Evolutionary conservation across 1,140 invertebrate genomes (phyloP), one percentile per base, ranked within the genome.

Genomic region (Diabrotica undecimpunctata): DNA sequence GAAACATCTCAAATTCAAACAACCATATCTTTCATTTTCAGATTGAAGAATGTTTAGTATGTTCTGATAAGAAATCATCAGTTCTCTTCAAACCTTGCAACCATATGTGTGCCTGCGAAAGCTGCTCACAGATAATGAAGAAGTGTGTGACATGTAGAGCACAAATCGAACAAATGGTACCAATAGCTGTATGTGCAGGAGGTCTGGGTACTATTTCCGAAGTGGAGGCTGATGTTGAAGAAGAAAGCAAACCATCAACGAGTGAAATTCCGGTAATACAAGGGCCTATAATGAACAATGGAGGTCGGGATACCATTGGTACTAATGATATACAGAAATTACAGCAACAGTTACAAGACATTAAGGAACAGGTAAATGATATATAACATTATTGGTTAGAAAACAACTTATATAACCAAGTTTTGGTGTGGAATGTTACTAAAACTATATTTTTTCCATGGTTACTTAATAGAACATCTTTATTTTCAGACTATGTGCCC

Each of bases 31-130:
- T 53, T 54, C 46, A 53, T 36, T 81, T 82, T 70, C 81, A 95
- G 89, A 94, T 98, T 79, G 93, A 97, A 79, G 95, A 98, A 81
- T 98, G 96, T 81, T 84, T 97, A 51, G 95, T 98, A 6, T 98
- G 96, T 77, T 96, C 95, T 8, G 94, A 96, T 79, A 92, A 93
- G 75, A 90, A 93, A 73, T 93, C 95, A 3, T 88, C 91, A 6
- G 89, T 97, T 51, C 83, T 97, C 69, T 97, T 97, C 82, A 90
- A 91, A 69, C 95, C 95, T 5, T 98, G 96, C 81, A 90, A 92
- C 61, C 95, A 98, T 80, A 95, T 97, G 88, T 93, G 92, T 79
- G 94, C 93, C 36, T 98, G 95, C 82, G 91, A 93, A 75, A 88
- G 87, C 70, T 98, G 95, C 82, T 92, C 95, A 61, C 87, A 89